These are phyloP conservation scores for Eurois occulta DNA, from an alignment of 2,888 invertebrate species.

Conservation along the genomic window DNA sequence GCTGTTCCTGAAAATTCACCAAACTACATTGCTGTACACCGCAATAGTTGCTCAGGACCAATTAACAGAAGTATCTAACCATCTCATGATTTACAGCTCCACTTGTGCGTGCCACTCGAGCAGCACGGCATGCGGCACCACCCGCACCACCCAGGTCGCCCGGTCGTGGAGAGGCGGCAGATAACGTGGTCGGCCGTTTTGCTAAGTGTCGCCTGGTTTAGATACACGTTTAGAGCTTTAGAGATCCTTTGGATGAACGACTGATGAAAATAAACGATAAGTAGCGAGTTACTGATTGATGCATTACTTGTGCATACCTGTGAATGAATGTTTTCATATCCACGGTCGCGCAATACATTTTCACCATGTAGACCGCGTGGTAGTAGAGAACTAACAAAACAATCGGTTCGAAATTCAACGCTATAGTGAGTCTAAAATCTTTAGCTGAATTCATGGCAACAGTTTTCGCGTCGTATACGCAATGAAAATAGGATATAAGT, in stretches of 20 bases:
- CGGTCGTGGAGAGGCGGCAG: slow-evolving; percentile 70
- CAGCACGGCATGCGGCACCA: slow-evolving; percentile 56
- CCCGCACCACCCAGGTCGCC: slow-evolving; percentile 79
- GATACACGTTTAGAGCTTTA: slow-evolving; percentile 53
- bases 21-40: not conserved
- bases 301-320: not conserved
- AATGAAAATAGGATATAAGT: not conserved
- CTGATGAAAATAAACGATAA: not conserved
- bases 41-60: slow-evolving; percentile 15
- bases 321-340: not conserved
- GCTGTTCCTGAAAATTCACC: not conserved
- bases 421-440: not conserved
- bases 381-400: not conserved
- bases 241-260: slow-evolving; percentile 55
- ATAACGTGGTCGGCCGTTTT: slow-evolving; percentile 61
- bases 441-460: not conserved
- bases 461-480: not conserved
- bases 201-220: slow-evolving; percentile 65
- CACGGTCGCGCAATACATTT: not conserved
- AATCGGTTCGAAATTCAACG: not conserved
- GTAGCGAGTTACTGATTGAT: not conserved
- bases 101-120: slow-evolving; percentile 61
- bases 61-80: slow-evolving; percentile 57
- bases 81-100: slow-evolving; percentile 59
- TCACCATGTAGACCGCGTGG: not conserved